Conservation (phyloP, 2,113 vertebrate genomes). For the Barnardius zonarius region DNA sequence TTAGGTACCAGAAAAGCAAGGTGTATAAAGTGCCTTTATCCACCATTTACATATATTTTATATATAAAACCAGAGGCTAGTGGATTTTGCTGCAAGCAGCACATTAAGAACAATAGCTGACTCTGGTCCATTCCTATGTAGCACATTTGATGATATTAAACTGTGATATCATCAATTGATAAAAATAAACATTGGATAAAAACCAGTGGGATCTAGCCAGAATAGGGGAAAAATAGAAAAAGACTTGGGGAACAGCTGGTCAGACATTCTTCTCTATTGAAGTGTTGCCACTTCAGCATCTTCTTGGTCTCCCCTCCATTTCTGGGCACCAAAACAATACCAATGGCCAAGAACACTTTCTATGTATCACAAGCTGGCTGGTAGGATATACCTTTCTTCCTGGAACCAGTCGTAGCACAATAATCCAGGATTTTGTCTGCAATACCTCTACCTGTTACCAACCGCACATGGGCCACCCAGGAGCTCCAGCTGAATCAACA, state of each 20-base stretch:
- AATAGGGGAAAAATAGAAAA: background rate
- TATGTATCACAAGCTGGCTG: background rate
- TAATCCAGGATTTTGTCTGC: conserved; percentile 29
- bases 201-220: background rate
- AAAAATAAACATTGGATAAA: background rate
- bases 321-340: background rate
- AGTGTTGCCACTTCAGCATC: background rate
- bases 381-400: conserved; percentile 3
- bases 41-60: background rate
- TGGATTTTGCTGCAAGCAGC: background rate
- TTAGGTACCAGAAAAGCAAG: background rate
- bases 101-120: background rate
- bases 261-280: background rate
- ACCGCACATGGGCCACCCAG: conserved; percentile 44
- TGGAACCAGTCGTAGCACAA: background rate
- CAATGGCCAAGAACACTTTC: background rate
- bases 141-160: background rate
- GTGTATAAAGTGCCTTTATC: background rate
- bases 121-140: background rate
- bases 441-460: conserved; percentile 42
- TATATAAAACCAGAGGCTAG: background rate
- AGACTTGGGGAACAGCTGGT: background rate
- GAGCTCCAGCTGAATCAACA: conserved; percentile 61
- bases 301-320: background rate
- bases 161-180: background rate